Evolutionary conservation across 2,113 vertebrate genomes (phyloP).

Genomic region (Orthochromis indermauri): DNA sequence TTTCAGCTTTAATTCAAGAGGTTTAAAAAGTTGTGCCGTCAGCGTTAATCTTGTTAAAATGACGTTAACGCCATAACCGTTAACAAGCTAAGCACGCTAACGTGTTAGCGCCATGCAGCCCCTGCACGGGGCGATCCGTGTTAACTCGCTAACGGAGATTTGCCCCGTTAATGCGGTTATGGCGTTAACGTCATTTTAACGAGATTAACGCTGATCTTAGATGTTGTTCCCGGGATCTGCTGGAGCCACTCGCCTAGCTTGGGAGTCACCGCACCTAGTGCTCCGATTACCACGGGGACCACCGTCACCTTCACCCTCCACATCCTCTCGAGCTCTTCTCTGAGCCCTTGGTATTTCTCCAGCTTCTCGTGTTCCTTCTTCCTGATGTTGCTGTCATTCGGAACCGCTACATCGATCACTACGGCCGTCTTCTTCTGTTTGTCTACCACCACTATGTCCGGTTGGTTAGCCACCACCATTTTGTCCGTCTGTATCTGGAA

Average conservation of each 20-base stretch:
- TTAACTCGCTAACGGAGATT: not conserved
- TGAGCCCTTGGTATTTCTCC: too few relatives aligned
- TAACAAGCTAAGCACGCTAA: not conserved
- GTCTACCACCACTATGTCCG: too few relatives aligned
- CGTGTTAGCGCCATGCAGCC: not conserved
- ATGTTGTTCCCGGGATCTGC: rapidly evolving
- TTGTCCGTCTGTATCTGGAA: too few relatives aligned
- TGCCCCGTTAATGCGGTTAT: not conserved
- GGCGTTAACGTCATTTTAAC: not conserved
- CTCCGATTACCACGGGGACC: too few relatives aligned
- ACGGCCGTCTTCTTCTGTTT: too few relatives aligned
- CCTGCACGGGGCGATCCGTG: rapidly evolving
- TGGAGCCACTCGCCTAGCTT: too few relatives aligned
- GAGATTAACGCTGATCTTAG: not conserved
- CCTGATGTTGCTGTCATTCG: rapidly evolving
- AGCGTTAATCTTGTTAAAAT: not conserved
- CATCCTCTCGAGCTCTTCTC: too few relatives aligned
- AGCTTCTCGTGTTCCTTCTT: too few relatives aligned
- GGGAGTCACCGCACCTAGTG: rapidly evolving
- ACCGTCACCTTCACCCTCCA: too few relatives aligned
- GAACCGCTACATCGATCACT: too few relatives aligned
- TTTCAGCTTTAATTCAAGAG: not conserved
- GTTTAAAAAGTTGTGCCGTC: not conserved
- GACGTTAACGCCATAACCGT: not conserved
- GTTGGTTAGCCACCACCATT: too few relatives aligned